Conservation (phyloP, 2,113 vertebrate genomes). For the Dasyornis broadbenti region DNA sequence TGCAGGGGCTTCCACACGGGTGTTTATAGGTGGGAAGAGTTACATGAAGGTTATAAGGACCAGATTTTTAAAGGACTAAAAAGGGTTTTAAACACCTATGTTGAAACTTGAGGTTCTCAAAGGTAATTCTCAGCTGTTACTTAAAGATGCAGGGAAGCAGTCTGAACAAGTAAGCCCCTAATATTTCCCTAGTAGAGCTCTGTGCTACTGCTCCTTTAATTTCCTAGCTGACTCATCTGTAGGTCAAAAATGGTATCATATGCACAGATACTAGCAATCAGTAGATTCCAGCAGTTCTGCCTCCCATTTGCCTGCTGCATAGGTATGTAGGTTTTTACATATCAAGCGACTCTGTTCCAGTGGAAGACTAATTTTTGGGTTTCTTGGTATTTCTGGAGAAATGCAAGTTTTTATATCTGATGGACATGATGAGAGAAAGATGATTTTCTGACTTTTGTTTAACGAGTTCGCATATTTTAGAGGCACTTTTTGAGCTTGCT, state of each 20-base stretch:
- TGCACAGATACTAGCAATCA: neutral
- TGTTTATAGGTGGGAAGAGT: neutral
- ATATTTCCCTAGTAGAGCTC: neutral
- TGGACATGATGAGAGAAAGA: neutral
- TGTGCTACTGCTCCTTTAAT: neutral
- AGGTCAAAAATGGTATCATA: neutral
- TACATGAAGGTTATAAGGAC: neutral
- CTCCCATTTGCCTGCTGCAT: neutral
- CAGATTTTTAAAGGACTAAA: neutral
- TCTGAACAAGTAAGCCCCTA: neutral
- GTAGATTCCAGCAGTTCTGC: neutral
- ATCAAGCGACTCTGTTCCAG: neutral
- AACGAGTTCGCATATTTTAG: neutral
- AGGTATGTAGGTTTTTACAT: neutral
- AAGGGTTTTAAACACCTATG: neutral
- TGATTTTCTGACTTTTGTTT: neutral
- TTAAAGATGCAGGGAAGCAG: neutral
- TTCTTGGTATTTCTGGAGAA: neutral
- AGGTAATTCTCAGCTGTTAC: neutral
- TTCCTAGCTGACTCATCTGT: neutral
- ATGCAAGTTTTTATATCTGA: neutral
- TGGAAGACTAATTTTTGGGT: neutral
- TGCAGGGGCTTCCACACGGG: neutral
- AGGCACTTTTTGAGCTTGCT: neutral
- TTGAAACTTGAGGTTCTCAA: neutral